phyloP scores from a whole-genome alignment of 2,888 invertebrate genomes.

The Syritta pipiens region DNA sequence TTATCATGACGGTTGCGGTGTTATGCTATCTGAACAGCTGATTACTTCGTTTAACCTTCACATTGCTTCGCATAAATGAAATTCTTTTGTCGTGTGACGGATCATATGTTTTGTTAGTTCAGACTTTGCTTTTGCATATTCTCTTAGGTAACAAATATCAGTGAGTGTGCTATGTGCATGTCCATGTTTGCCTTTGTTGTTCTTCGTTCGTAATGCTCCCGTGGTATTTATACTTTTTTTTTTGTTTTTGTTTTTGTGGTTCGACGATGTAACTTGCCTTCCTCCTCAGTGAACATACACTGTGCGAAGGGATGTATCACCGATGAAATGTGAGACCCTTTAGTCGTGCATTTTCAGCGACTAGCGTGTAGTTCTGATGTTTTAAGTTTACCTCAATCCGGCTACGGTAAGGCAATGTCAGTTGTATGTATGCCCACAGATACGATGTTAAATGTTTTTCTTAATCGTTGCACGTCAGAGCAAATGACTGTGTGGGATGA shows the following conservation, averaged over 20 bases:
- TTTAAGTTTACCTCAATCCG: slow-evolving; percentile 27
- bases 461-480: slow-evolving; percentile 41
- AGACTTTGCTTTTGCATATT: slow-evolving; percentile 43
- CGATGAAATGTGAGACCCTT: slow-evolving; percentile 61
- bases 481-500: slow-evolving; percentile 9
- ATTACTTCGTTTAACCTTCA: slow-evolving; percentile 67
- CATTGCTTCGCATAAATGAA: slow-evolving; percentile 62
- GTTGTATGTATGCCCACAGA: slow-evolving; percentile 21
- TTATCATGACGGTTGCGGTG: slow-evolving; percentile 43
- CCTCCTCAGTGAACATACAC: slow-evolving; percentile 39
- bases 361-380: slow-evolving; percentile 6
- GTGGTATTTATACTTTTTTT: slow-evolving; percentile 33
- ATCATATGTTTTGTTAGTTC: slow-evolving; percentile 58
- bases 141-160: slow-evolving; percentile 46
- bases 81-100: slow-evolving; percentile 63
- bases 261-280: slow-evolving; percentile 42
- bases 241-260: slow-evolving; percentile 26
- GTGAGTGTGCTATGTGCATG: slow-evolving; percentile 45
- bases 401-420: slow-evolving; percentile 16
- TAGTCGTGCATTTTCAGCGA: slow-evolving; percentile 46
- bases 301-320: slow-evolving; percentile 53
- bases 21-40: slow-evolving; percentile 64
- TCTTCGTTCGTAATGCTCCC: slow-evolving; percentile 31
- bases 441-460: slow-evolving; percentile 39
- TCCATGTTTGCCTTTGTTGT: slow-evolving; percentile 6